phyloP scores from a whole-genome alignment of 2,113 vertebrate species.

The Rissa tridactyla region DNA sequence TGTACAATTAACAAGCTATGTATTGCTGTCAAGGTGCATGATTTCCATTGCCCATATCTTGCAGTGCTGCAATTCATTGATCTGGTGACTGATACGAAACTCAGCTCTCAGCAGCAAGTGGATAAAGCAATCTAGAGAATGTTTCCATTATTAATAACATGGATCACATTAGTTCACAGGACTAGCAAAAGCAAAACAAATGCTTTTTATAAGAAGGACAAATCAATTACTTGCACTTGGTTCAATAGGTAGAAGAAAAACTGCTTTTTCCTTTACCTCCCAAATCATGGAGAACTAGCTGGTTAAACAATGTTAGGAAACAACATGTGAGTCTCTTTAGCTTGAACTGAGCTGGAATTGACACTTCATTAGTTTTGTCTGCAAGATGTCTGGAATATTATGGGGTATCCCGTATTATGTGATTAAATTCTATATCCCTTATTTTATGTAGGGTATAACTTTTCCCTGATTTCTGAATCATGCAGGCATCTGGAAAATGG shows the following conservation, averaged over 20 bases:
- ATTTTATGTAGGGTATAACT: not conserved
- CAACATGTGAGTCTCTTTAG: not conserved
- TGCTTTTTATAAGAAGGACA: not conserved
- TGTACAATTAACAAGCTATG: not conserved
- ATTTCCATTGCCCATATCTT: not conserved
- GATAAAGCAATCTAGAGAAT: not conserved
- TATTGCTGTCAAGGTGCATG: not conserved
- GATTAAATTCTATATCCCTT: not conserved
- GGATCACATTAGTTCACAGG: not conserved
- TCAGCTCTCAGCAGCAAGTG: not conserved
- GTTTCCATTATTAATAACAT: slow-evolving; percentile 1
- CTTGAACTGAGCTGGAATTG: not conserved
- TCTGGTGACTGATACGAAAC: not conserved
- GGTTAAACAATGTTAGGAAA: not conserved
- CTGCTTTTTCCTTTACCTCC: not conserved
- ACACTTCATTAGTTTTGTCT: not conserved
- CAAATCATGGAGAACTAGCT: not conserved
- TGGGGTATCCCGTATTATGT: not conserved
- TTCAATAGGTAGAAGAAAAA: not conserved
- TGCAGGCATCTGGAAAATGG: not conserved
- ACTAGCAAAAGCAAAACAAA: slow-evolving; percentile 5
- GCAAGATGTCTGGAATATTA: not conserved
- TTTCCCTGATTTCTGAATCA: not conserved
- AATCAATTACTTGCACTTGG: not conserved
- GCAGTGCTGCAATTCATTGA: not conserved